Evolutionary conservation across 1,140 invertebrate species (phyloP), one percentile per base, ranked within the genome.

Genomic region (Solen grandis): DNA sequence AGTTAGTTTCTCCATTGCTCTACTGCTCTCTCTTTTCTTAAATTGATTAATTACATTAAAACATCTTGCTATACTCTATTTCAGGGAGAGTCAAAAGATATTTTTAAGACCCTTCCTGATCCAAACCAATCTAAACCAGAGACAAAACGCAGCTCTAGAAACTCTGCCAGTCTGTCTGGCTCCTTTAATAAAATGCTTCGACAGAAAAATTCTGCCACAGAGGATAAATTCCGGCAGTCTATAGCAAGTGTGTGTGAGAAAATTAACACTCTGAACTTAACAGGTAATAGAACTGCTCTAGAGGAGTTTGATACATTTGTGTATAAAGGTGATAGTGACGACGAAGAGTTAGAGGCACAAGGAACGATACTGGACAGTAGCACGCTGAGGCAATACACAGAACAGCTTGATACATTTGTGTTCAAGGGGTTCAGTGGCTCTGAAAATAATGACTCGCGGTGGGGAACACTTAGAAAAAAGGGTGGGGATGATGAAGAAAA

Each of bases 341-440:
- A 66, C 22, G 63, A 46, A 13, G 79, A 81, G 52, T 36, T 81
- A 5, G 79, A 81, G 36, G 72, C 62, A 29, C 41, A 46, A 1
- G 79, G 72, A 16, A 74, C 70, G 5, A 52, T 75, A 5, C 22
- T 81, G n/a, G 38, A 75, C 46, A 75, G 52, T 19, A 69, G 65
- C 52, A 41, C 75, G 22, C 25, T 81, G 27, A 29, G 60, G 60
- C 70, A 81, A 46, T 78, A 68, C 36, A 69, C 75, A 33, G 63
- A 78, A 69, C 63, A 78, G 52, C 54, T 78, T 2, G 65, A 78
- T 60, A 78, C 75, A 29, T 78, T 78, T 60, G 75, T 78, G 22
- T 68, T 78, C 54, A 78, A 60, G 29, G 73, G 62, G 5, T 38
- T 46, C 22, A 41, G 41, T 14, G 59, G 50, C 16, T 38, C 27